Base-by-base conservation (phyloP, 2,797 vertebrate genomes). In the Platyrinchus mystaceus region DNA sequence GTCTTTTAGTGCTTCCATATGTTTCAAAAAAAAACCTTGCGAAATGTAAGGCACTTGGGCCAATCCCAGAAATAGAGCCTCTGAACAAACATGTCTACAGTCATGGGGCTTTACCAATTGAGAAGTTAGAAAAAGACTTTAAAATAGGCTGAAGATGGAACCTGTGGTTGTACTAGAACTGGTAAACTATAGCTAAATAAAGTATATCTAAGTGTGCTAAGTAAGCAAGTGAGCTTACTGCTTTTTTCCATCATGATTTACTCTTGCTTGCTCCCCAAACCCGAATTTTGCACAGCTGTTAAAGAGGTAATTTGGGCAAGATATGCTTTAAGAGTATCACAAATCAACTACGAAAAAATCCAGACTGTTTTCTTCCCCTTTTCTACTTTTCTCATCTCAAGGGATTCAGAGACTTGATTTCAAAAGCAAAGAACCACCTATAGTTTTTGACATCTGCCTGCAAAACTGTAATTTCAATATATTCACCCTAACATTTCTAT, bases 1-100 rank as follows among this genome's bases (percentile, higher is more conserved):
- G 95, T 95, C 94, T 96, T 97, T 97, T 95, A 95, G 90, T 95
- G 93, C 90, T 95, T 94, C 96, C 95, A 97, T 96, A 95, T 96
- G 95, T 75, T 97, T 93, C 71, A 32, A 94, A 95, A 96, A 46
- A 50, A 96, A 97, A 64, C 85, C 93, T 89, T 85, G 93, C 82
- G 75, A 97, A 92, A 90, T 71, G 81, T 75, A 93, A 96, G 81
- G 68, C 87, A 55, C 76, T 94, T 75, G 91, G 90, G 90, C 92
- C 92, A 92, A 74, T 75, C 84, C 89, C 90, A 90, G 81, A 94
- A 95, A 95, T 11, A 81, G 59, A 90, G 79, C n/a, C 66, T 87
- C 64, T 69, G 90, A 94, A 89, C 87, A 89, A 86, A 79, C 55
- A 76, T 6, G 41, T 53, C 90, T 89, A 89, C 82, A 92, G 87